A percentile compares a stretch with the other conserved stretches of the same genome.
phyloP scores from a whole-genome alignment of 1,140 invertebrate species.

The Lepidurus packardi region DNA sequence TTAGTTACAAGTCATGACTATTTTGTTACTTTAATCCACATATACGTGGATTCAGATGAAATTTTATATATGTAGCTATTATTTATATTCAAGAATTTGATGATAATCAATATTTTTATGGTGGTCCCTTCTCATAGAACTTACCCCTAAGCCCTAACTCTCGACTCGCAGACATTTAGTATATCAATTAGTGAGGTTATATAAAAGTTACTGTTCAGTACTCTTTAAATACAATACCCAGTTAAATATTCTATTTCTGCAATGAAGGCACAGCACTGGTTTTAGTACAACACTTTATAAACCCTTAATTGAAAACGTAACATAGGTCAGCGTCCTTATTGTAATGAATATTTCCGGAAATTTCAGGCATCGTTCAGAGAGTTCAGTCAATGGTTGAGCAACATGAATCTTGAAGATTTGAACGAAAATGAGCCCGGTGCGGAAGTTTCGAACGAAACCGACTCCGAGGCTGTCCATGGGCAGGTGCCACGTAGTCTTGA shows the following conservation, averaged over 20 bases:
- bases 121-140: neutral
- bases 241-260: neutral
- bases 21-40: neutral
- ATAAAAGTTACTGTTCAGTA: neutral
- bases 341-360: conserved; percentile 6
- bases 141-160: neutral
- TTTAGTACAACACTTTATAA: neutral
- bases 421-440: neutral
- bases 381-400: neutral
- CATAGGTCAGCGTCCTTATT: neutral
- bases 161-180: neutral
- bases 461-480: conserved; percentile 2
- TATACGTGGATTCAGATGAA: neutral
- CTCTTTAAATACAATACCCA: neutral
- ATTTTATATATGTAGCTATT: neutral
- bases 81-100: neutral
- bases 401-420: neutral
- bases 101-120: neutral
- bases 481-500: neutral
- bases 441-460: neutral
- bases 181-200: neutral
- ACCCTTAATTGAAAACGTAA: conserved; percentile 6
- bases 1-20: conserved; percentile 6
- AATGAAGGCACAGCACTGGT: neutral
- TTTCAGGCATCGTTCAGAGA: neutral